phyloP scores from a whole-genome alignment of 2,113 vertebrate genomes.

The Sinocyclocheilus maitianheensis region DNA sequence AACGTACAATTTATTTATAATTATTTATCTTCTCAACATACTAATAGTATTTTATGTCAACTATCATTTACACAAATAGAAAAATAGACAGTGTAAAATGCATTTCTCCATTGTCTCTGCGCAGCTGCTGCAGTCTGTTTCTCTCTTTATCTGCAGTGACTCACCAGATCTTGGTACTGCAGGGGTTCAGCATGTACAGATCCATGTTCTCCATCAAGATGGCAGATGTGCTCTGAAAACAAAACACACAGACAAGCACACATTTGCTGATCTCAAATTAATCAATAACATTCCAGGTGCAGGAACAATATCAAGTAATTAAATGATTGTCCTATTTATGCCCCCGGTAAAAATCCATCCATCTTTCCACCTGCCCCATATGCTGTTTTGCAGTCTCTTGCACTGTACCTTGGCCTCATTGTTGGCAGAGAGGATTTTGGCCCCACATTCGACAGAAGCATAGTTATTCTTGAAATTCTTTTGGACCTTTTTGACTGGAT shows the following conservation, averaged over 20 bases:
- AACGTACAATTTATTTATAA: not conserved
- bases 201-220: constrained; percentile 99
- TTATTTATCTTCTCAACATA: not conserved
- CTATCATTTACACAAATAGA: not conserved
- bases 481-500: constrained; percentile 91
- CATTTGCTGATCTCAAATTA: not conserved
- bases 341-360: not conserved
- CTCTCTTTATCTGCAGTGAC: constrained; percentile 46
- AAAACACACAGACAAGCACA: not conserved
- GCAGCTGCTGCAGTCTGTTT: not conserved
- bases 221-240: constrained; percentile 89
- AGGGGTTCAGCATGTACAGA: constrained; percentile 98
- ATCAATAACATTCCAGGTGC: not conserved
- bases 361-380: not conserved
- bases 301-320: not conserved
- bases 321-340: not conserved
- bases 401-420: constrained; percentile 92
- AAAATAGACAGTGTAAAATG: not conserved
- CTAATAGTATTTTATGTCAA: not conserved
- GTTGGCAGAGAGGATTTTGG: constrained; percentile 96
- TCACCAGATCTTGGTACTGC: constrained; percentile 98
- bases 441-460: constrained; percentile 96
- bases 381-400: not conserved
- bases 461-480: constrained; percentile 98
- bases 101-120: not conserved